These are phyloP conservation scores for Scarus forsteni DNA, from an alignment of 2,797 vertebrate genomes.

Conservation along the genomic window DNA sequence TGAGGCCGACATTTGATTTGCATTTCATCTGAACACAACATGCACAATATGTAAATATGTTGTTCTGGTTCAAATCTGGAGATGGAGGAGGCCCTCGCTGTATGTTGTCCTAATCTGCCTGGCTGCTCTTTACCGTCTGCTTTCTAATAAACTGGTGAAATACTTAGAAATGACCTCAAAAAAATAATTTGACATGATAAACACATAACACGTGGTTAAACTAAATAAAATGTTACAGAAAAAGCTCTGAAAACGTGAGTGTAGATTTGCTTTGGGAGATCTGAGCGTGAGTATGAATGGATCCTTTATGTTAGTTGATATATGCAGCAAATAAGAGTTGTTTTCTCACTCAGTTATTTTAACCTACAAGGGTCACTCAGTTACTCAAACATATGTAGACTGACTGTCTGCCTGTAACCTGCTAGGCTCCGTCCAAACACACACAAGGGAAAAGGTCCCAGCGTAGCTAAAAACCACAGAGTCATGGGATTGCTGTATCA, in stretches of 20 bases:
- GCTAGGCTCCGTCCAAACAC: conserved; percentile 52
- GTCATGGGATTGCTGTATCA: conserved; percentile 57
- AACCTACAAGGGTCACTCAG: conserved; percentile 61
- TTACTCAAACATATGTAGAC: conserved; percentile 56
- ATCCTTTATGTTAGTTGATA: conserved; percentile 50
- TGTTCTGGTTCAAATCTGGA: not conserved
- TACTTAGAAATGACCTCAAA: not conserved
- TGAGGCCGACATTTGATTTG: not conserved
- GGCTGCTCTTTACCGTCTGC: not conserved
- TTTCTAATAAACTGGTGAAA: not conserved
- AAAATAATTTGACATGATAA: not conserved
- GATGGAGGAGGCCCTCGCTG: not conserved
- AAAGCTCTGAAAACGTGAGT: not conserved
- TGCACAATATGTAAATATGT: conserved; percentile 5
- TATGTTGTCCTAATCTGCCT: not conserved
- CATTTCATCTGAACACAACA: conserved; percentile 16
- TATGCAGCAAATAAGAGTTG: conserved; percentile 59
- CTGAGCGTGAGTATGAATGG: conserved; percentile 36
- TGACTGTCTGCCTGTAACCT: conserved; percentile 68
- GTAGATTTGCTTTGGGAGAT: conserved; percentile 12
- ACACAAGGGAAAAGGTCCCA: conserved; percentile 34
- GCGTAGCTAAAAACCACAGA: conserved; percentile 62
- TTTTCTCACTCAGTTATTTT: conserved; percentile 63
- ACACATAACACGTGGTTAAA: not conserved
- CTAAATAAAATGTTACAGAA: not conserved